Evolutionary conservation across 2,888 invertebrate species (phyloP).

Genomic region (Chaitophorus viminalis): DNA sequence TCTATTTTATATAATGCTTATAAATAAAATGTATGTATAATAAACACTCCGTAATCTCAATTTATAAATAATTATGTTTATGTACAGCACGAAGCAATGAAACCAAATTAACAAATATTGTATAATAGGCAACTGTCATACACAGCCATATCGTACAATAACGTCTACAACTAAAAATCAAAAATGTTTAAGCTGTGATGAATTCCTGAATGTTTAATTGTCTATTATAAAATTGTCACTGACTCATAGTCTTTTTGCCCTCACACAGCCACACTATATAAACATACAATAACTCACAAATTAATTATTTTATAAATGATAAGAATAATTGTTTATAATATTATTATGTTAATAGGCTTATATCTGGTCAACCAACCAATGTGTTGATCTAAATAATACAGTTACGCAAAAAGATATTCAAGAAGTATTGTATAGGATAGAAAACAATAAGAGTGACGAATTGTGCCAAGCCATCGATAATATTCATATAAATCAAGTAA

Average conservation of each 20-base stretch:
- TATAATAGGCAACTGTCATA: too few relatives aligned
- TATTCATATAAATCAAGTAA: slow-evolving; percentile 31
- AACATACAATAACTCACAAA: not conserved
- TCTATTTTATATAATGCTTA: too few relatives aligned
- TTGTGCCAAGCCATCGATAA: not conserved
- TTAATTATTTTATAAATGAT: not conserved
- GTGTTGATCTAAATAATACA: slow-evolving; percentile 25
- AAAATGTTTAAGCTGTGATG: too few relatives aligned
- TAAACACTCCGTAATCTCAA: too few relatives aligned
- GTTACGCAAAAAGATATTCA: slow-evolving; percentile 27
- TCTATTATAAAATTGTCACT: too few relatives aligned
- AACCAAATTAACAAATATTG: too few relatives aligned
- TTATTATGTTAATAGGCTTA: slow-evolving; percentile 5
- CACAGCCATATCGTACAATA: too few relatives aligned
- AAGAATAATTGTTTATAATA: not conserved
- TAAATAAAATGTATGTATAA: too few relatives aligned
- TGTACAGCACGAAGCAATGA: too few relatives aligned
- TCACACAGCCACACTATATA: not conserved
- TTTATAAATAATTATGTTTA: too few relatives aligned
- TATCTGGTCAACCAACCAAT: slow-evolving; percentile 25
- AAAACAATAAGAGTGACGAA: slow-evolving; percentile 6
- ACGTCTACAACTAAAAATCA: too few relatives aligned
- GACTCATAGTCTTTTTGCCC: not conserved
- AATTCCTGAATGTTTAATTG: too few relatives aligned
- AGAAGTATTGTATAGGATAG: slow-evolving; percentile 17